These are phyloP conservation scores for Odobenus rosmarus DNA, from an alignment of 2,113 vertebrate genomes.

Conservation along the genomic window DNA sequence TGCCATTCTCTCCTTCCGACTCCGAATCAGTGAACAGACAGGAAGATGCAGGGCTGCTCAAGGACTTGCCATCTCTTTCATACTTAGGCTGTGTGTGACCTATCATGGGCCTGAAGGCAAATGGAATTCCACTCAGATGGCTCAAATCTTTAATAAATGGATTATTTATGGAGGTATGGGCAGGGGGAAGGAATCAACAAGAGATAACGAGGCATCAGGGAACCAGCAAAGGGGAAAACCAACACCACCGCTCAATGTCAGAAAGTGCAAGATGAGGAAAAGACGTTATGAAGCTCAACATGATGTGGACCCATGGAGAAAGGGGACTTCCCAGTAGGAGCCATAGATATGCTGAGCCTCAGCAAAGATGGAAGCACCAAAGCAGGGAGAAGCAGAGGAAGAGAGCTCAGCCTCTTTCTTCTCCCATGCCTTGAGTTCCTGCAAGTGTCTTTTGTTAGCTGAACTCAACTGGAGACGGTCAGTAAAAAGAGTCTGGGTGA, in stretches of 20 bases:
- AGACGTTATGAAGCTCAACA: not conserved
- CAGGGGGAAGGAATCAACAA: not conserved
- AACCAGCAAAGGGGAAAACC: not conserved
- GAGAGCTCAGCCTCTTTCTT: not conserved
- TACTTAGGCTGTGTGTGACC: not conserved
- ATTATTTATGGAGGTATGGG: not conserved
- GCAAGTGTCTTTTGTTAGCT: not conserved
- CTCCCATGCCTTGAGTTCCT: not conserved
- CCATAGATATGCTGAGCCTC: not conserved
- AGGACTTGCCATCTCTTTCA: not conserved
- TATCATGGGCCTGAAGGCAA: not conserved
- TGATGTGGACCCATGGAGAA: not conserved
- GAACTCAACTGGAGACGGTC: not conserved
- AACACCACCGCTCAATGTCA: not conserved
- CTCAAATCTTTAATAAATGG: not conserved
- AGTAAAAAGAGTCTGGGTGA: too few relatives aligned
- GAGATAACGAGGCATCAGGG: conserved; percentile 2
- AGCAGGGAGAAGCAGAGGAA: not conserved
- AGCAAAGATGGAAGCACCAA: not conserved
- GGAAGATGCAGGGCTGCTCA: not conserved
- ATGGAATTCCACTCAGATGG: not conserved
- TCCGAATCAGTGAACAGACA: not conserved
- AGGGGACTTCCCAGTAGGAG: not conserved
- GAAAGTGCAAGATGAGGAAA: not conserved
- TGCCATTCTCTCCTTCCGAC: not conserved